A percentile compares a stretch with the other conserved stretches of the same genome.
Conservation (phyloP, 2,113 vertebrate species). For the Chrysemys picta region DNA sequence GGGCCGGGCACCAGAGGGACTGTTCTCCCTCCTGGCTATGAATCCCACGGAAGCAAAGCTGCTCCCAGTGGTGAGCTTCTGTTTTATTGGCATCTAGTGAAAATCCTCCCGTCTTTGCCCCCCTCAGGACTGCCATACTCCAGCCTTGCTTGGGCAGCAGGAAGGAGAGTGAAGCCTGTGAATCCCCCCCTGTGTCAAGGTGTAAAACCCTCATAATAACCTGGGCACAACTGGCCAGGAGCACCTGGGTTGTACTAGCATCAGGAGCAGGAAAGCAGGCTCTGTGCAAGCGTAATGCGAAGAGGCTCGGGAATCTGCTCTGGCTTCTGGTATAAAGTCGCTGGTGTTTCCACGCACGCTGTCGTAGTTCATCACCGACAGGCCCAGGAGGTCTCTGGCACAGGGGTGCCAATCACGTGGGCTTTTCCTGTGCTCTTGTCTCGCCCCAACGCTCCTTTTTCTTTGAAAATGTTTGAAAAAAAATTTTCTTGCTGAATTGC, state of each 20-base stretch:
- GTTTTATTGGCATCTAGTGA: background rate
- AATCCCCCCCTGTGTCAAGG: background rate
- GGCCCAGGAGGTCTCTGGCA: background rate
- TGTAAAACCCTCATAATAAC: background rate
- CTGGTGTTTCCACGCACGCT: background rate
- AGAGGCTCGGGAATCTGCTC: background rate
- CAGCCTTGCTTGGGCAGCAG: background rate
- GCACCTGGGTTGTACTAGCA: background rate
- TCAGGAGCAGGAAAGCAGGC: background rate
- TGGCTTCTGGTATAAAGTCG: background rate
- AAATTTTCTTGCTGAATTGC: background rate
- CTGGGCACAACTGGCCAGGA: background rate
- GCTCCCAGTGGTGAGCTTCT: background rate
- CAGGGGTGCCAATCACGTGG: background rate
- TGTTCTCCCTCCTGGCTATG: background rate
- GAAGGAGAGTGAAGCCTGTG: background rate
- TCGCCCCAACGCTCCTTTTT: background rate
- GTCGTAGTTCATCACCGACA: background rate
- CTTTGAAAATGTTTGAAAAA: background rate
- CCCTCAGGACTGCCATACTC: background rate
- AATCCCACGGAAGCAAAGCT: background rate
- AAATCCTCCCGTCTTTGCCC: background rate
- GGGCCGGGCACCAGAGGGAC: background rate
- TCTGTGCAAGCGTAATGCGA: background rate
- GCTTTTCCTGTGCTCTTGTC: background rate